Conservation (phyloP, 2,797 vertebrate species). For the Phataginus tricuspis region DNA sequence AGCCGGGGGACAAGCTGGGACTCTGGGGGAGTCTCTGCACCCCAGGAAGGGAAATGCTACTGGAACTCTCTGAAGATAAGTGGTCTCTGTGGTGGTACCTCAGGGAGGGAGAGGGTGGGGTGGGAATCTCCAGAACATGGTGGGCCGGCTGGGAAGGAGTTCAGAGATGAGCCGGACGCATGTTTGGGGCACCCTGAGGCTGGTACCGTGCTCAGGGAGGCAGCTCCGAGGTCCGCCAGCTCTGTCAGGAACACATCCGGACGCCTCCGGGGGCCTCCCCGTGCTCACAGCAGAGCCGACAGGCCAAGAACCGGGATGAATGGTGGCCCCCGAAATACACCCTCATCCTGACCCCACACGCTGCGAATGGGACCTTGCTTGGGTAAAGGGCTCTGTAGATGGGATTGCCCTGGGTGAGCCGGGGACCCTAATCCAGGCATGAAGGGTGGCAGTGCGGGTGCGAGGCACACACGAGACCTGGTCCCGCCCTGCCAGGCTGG, state of each 20-base stretch:
- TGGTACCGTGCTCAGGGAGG: accelerated
- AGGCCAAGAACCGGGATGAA: not conserved
- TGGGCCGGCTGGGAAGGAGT: not conserved
- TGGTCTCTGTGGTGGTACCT: too few species aligned
- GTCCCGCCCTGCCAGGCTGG: too few species aligned
- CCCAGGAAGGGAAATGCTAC: not conserved
- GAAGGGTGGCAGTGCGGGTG: not conserved
- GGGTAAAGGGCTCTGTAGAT: not conserved
- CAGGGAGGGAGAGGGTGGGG: not conserved
- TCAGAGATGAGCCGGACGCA: not conserved
- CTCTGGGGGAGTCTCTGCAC: not conserved
- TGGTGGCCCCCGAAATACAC: accelerated
- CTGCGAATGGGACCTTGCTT: accelerated
- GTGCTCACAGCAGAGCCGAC: not conserved
- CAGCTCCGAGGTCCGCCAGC: not conserved
- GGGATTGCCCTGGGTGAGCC: too few species aligned
- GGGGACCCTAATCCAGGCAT: not conserved
- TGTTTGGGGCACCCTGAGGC: not conserved
- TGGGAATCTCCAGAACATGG: too few species aligned
- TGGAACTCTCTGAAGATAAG: not conserved
- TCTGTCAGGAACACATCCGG: not conserved
- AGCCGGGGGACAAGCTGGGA: accelerated
- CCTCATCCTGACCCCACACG: not conserved
- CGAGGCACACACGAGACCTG: not conserved
- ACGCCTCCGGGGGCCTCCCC: accelerated